Base-by-base conservation (phyloP, 2,888 invertebrate species). In the Nysson spinosus region DNA sequence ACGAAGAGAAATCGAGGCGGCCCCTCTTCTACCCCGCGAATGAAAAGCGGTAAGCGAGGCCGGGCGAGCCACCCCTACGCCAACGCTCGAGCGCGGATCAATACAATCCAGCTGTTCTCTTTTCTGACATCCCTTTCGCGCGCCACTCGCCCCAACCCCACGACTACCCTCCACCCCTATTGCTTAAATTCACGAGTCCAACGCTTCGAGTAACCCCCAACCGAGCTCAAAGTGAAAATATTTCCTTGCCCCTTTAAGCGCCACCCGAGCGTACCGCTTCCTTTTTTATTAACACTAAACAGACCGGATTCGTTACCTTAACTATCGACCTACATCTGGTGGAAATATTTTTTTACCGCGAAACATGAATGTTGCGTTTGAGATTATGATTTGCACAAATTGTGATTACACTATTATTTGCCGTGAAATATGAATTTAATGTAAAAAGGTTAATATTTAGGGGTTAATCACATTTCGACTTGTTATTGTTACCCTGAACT, bases 61-160 rank as follows among this genome's bases (percentile, higher is more conserved):
- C 61, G 61, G 51, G 3, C 58, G 62, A 74, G 64, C 80, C 78
- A 77, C 84, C 82, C 81, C 80, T 78, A 77, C 78, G 71, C 75
- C 69, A 72, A 68, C 71, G 60, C 66, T 66, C 51, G 60, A 65
- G 62, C 71, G 68, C 54, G 79, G 85, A 85, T 85, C 85, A 85
- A 85, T 85, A 85, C 83, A 80, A 83, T 81, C 83, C 85, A 83
- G 83, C 83, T 85, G 83, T 83, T 82, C 83, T 83, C 81, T 81
- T 82, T 82, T 81, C 79, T 76, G 69, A 70, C 79, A 80, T 81
- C 81, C 79, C 80, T 76, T 77, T 75, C 71, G 70, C 69, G 69
- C 73, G 57, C 44, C 42, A 56, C 44, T 62, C 56, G 43, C 39
- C 44, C 24, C 40, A 51, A 61, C 46, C 55, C 47, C 37, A 17